Evolutionary conservation across 2,797 vertebrate genomes (phyloP).

Genomic region (Acropternis orthonyx): DNA sequence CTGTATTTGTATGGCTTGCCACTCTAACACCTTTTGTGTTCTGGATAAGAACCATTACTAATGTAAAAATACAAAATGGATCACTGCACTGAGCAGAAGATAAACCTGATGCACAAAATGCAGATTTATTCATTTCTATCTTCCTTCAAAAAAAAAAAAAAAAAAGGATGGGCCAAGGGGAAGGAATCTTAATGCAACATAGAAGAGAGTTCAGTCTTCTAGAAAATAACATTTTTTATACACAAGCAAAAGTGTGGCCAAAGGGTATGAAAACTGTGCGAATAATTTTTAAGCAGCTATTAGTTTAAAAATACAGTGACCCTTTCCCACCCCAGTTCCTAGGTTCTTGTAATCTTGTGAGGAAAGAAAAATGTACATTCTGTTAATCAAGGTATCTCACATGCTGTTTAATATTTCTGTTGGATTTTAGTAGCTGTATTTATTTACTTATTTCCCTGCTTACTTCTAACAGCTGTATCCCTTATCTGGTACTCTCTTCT

Average conservation of each 20-base stretch:
- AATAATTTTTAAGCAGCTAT: not conserved
- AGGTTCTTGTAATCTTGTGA: not conserved
- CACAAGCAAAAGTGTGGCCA: not conserved
- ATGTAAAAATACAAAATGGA: slow-evolving; percentile 10
- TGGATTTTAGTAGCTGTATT: not conserved
- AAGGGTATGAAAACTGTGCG: not conserved
- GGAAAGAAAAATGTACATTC: not conserved
- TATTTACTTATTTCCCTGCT: not conserved
- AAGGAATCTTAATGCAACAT: not conserved
- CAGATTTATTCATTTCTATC: not conserved
- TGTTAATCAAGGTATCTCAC: not conserved
- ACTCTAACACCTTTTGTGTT: not conserved
- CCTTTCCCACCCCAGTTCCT: rapidly evolving
- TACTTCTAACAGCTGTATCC: not conserved
- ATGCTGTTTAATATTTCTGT: not conserved
- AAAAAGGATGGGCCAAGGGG: not conserved
- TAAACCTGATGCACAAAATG: not conserved
- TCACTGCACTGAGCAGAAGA: not conserved
- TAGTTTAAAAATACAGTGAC: not conserved
- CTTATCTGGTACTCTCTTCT: not conserved
- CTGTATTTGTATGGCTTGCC: not conserved
- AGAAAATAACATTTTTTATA: not conserved
- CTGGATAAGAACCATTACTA: not conserved
- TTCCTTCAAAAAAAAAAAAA: not conserved
- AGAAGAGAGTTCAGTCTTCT: not conserved